Evolutionary conservation across 2,888 invertebrate species (phyloP).

Genomic region (Drepana falcataria): DNA sequence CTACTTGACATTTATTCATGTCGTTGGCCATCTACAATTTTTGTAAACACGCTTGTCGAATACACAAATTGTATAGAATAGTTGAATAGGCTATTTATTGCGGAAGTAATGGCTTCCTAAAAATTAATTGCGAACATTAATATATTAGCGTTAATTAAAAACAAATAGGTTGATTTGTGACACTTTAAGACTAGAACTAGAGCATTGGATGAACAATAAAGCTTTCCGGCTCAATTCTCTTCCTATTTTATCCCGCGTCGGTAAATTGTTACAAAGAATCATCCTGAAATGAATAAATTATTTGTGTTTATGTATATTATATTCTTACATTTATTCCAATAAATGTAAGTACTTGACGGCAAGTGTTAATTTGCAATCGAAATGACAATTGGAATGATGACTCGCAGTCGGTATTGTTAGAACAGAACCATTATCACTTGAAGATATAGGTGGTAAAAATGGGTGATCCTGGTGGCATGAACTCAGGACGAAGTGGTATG

Average conservation of each 20-base stretch:
- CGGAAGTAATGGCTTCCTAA: conserved; percentile 80
- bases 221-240: conserved; percentile 56
- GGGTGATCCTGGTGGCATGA: conserved; percentile 56
- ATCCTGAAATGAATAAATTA: conserved; percentile 41
- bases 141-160: conserved; percentile 49
- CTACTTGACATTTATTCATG: conserved; percentile 50
- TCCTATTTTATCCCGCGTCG: conserved; percentile 54
- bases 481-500: conserved; percentile 49
- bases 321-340: too few species aligned
- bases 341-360: too few species aligned
- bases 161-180: conserved; percentile 27
- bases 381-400: conserved; percentile 18
- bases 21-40: conserved; percentile 65
- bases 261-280: conserved; percentile 60
- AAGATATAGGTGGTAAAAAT: conserved; percentile 21
- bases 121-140: conserved; percentile 71
- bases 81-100: conserved; percentile 75
- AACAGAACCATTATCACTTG: conserved; percentile 5
- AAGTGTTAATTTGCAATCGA: conserved; percentile 3
- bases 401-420: conserved; percentile 17
- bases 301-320: conserved; percentile 10
- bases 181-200: conserved; percentile 32
- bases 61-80: conserved; percentile 71
- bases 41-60: conserved; percentile 80
- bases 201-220: conserved; percentile 46